These are phyloP conservation scores for Turdus rufiventris DNA, from an alignment of 2,113 vertebrate species.

Conservation along the genomic window DNA sequence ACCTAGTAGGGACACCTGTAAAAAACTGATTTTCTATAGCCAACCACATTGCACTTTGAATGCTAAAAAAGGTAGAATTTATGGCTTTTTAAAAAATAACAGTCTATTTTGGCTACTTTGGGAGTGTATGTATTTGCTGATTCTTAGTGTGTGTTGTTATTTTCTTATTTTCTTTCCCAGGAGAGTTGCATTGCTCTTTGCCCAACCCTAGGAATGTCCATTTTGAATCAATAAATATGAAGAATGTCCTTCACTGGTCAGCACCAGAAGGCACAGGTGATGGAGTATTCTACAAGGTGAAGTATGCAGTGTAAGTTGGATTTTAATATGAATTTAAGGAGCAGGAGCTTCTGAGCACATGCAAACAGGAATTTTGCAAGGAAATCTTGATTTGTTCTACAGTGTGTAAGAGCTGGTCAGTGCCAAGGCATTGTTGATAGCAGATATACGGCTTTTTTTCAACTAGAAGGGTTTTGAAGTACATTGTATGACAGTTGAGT, in stretches of 20 bases:
- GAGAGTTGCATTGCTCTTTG: constrained; percentile 60
- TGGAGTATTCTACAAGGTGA: constrained; percentile 76
- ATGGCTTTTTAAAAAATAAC: not conserved
- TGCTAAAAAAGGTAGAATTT: not conserved
- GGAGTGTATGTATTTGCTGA: not conserved
- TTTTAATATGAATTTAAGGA: not conserved
- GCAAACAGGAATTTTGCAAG: not conserved
- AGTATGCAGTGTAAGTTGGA: constrained; percentile 86
- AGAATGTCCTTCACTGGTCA: constrained; percentile 83
- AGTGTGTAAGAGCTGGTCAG: not conserved
- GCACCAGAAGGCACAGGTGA: constrained; percentile 63
- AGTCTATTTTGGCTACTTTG: not conserved
- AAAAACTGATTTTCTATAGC: not conserved
- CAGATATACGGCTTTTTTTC: not conserved
- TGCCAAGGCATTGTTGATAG: not conserved
- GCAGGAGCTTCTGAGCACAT: not conserved
- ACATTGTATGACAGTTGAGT: not conserved
- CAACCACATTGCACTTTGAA: not conserved
- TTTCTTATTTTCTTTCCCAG: constrained; percentile 60
- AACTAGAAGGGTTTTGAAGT: not conserved
- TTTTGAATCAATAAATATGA: constrained; percentile 85
- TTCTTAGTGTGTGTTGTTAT: not conserved
- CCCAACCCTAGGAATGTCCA: constrained; percentile 72
- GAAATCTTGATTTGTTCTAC: not conserved
- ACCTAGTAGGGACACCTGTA: not conserved